Percentiles rank a stretch among this genome's conserved stretches.
Conservation (phyloP, 2,888 invertebrate species). For the Malthinus seriepunctatus region DNA sequence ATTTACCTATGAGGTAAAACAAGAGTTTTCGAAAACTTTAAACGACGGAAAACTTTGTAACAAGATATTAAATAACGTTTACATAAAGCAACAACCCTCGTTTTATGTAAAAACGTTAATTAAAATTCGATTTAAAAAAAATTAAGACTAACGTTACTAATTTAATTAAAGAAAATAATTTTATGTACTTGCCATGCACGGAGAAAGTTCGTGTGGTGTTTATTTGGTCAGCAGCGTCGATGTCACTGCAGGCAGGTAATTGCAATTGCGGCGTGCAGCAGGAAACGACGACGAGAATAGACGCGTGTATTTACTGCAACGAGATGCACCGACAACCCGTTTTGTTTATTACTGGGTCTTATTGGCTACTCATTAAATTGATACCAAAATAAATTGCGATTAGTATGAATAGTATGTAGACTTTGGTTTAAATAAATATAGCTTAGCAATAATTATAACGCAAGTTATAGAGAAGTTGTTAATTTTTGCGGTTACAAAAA, state of each 20-base stretch:
- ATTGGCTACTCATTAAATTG: slow-evolving; percentile 23
- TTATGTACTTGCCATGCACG: slow-evolving; percentile 37
- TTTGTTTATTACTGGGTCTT: slow-evolving; percentile 21
- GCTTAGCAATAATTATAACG: not conserved
- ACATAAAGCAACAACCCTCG: no score
- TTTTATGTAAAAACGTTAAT: no score
- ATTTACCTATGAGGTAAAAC: no score
- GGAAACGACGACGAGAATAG: slow-evolving; percentile 27
- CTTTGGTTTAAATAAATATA: slow-evolving; percentile 9
- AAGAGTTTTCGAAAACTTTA: no score
- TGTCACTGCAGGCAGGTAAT: slow-evolving; percentile 21
- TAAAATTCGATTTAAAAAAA: no score
- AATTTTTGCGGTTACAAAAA: not conserved
- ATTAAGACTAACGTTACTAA: not conserved
- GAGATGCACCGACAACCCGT: slow-evolving; percentile 30
- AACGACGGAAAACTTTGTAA: no score
- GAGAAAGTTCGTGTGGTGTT: slow-evolving; percentile 19
- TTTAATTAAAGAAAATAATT: not conserved
- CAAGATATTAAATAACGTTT: no score
- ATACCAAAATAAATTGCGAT: slow-evolving; percentile 19
- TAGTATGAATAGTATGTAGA: not conserved
- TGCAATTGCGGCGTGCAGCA: slow-evolving; percentile 20
- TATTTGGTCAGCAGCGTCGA: slow-evolving; percentile 26
- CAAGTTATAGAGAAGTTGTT: not conserved
- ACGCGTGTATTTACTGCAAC: slow-evolving; percentile 31